Conservation (phyloP, 23 tunicate species). For the Trididemnum clinides region DNA sequence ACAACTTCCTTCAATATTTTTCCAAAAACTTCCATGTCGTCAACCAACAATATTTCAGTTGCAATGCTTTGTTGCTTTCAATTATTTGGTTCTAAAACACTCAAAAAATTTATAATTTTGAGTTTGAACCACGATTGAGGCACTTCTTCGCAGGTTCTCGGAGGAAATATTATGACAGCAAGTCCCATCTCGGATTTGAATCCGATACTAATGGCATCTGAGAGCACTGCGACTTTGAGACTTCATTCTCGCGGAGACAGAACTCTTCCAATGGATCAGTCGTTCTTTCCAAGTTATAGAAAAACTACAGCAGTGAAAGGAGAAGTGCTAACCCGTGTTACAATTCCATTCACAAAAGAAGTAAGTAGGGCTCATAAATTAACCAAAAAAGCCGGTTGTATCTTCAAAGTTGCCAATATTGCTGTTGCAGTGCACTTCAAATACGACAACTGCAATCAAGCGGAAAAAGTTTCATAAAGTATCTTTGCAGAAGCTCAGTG, state of each 20-base stretch:
- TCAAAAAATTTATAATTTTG: no score
- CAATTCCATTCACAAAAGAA: constrained; percentile 46
- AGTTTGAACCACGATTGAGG: no score
- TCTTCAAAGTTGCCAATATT: no score
- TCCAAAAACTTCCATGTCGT: no score
- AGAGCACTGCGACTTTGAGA: constrained; percentile 46
- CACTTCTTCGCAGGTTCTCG: constrained; percentile 41
- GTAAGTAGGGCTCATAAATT: no score
- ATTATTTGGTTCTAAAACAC: no score
- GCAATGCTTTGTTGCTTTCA: no score
- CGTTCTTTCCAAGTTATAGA: constrained; percentile 91
- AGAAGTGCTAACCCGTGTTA: constrained; percentile 48
- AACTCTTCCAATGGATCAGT: constrained; percentile 72
- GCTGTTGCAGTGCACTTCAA: no score
- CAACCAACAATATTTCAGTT: no score
- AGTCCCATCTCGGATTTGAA: constrained; percentile 98
- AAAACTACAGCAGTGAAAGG: constrained; percentile 53
- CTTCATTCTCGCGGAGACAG: constrained; percentile 38
- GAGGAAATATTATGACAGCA: constrained; percentile 92
- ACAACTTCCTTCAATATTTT: no score
- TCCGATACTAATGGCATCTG: constrained; percentile 85
- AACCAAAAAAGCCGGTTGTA: no score
- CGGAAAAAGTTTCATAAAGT: not conserved
- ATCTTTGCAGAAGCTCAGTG: not conserved
- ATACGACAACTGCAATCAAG: no score